A percentile compares a stretch with the other conserved stretches of the same genome.
phyloP scores from a whole-genome alignment of 2,888 invertebrate species.

The Pseudococcus longispinus region DNA sequence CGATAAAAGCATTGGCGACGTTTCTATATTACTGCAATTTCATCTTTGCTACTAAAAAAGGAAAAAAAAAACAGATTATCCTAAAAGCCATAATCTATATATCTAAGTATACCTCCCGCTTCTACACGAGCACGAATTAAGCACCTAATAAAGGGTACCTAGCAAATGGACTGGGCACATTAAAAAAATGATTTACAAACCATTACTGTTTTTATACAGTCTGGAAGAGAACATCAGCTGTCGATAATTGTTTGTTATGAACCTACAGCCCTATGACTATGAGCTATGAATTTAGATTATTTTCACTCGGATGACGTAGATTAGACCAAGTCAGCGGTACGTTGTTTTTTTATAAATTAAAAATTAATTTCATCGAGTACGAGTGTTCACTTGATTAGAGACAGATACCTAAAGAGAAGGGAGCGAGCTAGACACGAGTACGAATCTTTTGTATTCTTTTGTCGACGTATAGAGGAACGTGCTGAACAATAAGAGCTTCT shows the following conservation, averaged over 20 bases:
- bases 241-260: conserved; percentile 5
- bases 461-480: background rate
- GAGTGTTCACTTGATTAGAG: conserved; percentile 1
- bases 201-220: conserved; percentile 18
- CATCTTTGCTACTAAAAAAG: background rate
- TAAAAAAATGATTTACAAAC: conserved; percentile 44
- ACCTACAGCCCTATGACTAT: background rate
- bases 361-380: background rate
- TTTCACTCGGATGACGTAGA: conserved; percentile 1
- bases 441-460: background rate
- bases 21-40: background rate
- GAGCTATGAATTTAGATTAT: background rate
- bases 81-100: background rate
- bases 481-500: conserved; percentile 21
- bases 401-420: background rate
- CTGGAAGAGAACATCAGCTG: conserved; percentile 24
- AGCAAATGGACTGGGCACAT: conserved; percentile 2
- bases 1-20: conserved; percentile 16
- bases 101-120: background rate
- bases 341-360: conserved; percentile 8
- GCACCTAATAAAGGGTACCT: conserved; percentile 18
- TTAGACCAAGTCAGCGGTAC: background rate
- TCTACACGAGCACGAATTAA: conserved; percentile 1
- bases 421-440: background rate
- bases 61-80: background rate